These are phyloP conservation scores for Trididemnum miniatum DNA, from an alignment of 23 tunicate genomes.

Conservation along the genomic window DNA sequence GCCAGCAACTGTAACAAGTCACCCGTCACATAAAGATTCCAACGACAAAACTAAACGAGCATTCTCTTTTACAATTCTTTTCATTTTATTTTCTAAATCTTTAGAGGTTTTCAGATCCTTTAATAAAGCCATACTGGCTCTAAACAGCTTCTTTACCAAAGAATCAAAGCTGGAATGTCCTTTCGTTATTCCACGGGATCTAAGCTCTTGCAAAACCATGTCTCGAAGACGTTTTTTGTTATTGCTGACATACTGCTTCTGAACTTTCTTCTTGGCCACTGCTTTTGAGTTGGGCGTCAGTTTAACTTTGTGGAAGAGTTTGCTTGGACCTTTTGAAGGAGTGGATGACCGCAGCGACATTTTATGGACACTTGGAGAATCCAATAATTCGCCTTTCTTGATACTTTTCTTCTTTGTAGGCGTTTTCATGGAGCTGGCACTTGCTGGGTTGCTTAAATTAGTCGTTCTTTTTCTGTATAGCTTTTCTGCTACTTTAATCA, in stretches of 20 bases:
- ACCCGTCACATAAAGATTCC: too few species aligned
- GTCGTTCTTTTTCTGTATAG: constrained; percentile 27
- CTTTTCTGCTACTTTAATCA: constrained; percentile 74
- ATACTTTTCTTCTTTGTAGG: constrained; percentile 40
- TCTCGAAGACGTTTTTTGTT: constrained; percentile 60
- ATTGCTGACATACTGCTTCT: constrained; percentile 42
- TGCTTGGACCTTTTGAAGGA: constrained; percentile 11
- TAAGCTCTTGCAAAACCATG: constrained; percentile 19
- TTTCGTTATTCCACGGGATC: constrained; percentile 20
- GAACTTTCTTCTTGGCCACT: neutral
- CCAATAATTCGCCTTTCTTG: neutral
- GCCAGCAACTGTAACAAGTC: too few species aligned
- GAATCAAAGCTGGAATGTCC: constrained; percentile 32
- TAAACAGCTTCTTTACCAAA: constrained; percentile 46
- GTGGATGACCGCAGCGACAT: constrained; percentile 46
- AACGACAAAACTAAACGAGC: constrained; percentile 52
- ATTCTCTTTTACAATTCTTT: constrained; percentile 59
- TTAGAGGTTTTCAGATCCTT: constrained; percentile 65
- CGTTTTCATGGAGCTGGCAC: too few species aligned
- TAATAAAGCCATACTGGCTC: constrained; percentile 73
- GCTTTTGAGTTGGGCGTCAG: constrained; percentile 16
- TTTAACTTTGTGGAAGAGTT: neutral
- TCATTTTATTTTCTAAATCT: constrained; percentile 58
- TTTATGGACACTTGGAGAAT: constrained; percentile 43
- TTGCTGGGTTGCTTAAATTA: neutral